Evolutionary conservation across 2,888 invertebrate species (phyloP).

Genomic region (Melolontha melolontha): DNA sequence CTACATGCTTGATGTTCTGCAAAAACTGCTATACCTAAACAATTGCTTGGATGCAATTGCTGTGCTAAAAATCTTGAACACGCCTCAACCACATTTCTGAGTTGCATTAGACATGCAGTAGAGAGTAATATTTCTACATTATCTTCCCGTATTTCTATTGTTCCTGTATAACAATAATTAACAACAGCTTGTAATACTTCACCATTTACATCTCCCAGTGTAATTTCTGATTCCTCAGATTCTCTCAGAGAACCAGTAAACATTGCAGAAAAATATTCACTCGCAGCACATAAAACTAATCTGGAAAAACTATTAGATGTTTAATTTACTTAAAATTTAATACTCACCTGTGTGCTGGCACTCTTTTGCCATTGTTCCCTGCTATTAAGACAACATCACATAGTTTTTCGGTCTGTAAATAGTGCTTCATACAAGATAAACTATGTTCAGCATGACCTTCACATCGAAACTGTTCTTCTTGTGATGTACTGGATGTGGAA

Average conservation of each 20-base stretch:
- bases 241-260: slow-evolving; percentile 91
- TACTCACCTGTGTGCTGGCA: slow-evolving; percentile 62
- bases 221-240: slow-evolving; percentile 85
- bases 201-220: slow-evolving; percentile 85
- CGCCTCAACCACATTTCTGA: slow-evolving; percentile 87
- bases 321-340: neutral
- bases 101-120: slow-evolving; percentile 89
- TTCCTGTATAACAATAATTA: slow-evolving; percentile 92
- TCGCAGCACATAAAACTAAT: slow-evolving; percentile 89
- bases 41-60: slow-evolving; percentile 93
- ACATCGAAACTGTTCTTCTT: slow-evolving; percentile 83
- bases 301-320: slow-evolving; percentile 62
- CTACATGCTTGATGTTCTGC: slow-evolving; percentile 92
- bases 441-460: slow-evolving; percentile 86
- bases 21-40: slow-evolving; percentile 92
- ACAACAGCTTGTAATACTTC: slow-evolving; percentile 88
- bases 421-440: slow-evolving; percentile 84
- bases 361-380: slow-evolving; percentile 74
- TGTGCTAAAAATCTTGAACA: slow-evolving; percentile 91
- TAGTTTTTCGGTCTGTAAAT: slow-evolving; percentile 83
- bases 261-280: slow-evolving; percentile 96
- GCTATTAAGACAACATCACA: slow-evolving; percentile 91
- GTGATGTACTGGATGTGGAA: slow-evolving; percentile 69
- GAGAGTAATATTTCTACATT: slow-evolving; percentile 89
- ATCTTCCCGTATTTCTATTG: slow-evolving; percentile 86